Conservation (phyloP, 1,140 invertebrate species). For the Drosophila littoralis region DNA sequence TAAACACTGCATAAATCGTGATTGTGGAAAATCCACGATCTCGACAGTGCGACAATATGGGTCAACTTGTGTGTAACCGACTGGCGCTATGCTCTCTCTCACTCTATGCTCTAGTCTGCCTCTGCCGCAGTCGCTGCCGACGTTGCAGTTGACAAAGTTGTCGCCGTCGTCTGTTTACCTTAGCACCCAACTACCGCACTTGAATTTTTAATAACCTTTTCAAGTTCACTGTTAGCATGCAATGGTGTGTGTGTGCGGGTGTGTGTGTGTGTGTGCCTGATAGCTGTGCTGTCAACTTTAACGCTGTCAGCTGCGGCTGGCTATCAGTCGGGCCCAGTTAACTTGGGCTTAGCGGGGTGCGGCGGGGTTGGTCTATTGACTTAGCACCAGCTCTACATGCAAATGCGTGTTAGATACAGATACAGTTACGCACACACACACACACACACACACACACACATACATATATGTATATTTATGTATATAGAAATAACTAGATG, state of each 20-base stretch:
- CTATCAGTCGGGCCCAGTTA: conserved; percentile 31
- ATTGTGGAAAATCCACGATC: conserved; percentile 38
- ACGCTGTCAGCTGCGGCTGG: conserved; percentile 15
- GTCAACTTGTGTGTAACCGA: conserved; percentile 31
- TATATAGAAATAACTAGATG: neutral
- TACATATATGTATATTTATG: neutral
- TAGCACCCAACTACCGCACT: conserved; percentile 74
- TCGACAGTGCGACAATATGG: conserved; percentile 36
- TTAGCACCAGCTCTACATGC: conserved; percentile 36
- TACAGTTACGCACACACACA: conserved; percentile 16
- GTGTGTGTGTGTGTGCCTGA: conserved; percentile 35
- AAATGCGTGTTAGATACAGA: conserved; percentile 36
- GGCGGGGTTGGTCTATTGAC: conserved; percentile 23
- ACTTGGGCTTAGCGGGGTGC: neutral
- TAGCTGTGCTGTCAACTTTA: conserved; percentile 33
- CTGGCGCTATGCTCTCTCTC: neutral
- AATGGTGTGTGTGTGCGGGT: conserved; percentile 15
- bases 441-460: conserved; percentile 2
- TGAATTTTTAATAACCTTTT: conserved; percentile 77
- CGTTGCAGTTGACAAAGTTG: conserved; percentile 6
- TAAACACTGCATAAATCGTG: conserved; percentile 27
- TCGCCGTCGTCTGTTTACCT: conserved; percentile 59
- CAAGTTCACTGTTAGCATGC: conserved; percentile 70
- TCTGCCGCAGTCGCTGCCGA: conserved; percentile 9
- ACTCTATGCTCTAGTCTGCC: neutral